Base-by-base conservation (phyloP, 2,113 vertebrate genomes). In the Corydoras sp. region DNA sequence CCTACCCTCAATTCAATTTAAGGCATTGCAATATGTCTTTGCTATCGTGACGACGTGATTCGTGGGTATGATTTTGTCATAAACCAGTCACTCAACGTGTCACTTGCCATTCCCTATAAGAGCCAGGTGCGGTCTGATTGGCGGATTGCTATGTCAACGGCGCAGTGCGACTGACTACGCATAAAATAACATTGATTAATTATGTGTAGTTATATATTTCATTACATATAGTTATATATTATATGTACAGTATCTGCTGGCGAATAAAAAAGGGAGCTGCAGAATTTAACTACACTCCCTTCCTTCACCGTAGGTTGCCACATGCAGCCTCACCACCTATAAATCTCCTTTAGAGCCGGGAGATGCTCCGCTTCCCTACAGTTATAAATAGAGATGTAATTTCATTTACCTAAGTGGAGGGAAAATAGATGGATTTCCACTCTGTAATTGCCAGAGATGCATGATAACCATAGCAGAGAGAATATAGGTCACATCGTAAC, bases 381-480 rank as follows among this genome's bases (percentile, higher is more conserved):
- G 66, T 79, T 81, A 81, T 78, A 80, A 82, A 81, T 74, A 81
- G 64, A 78, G 60, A 78, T 80, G 74, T 77, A 68, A 81, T 82
- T 79, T 68, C 75, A 81, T 81, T 82, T 78, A 79, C 74, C 72
- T 80, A 85, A 84, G 79, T 78, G 72, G 81, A 58, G 60, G 74
- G 68, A 43, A 83, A 85, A 79, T 78, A 13, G 80, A 81, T 83
- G 76, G 64, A 76, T 63, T 72, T 81, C 61, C 68, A 59, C 68
- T 62, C 12, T 15, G 78, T 83, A 84, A 84, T 83, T 84, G 79
- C 80, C 69, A 77, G 60, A 86, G 77, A 85, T 82, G 75, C 79
- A 82, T 63, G 77, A 82, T 79, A 82, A 80, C 71, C 75, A 78
- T 74, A 48, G 32, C 62, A 49, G 71, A 74, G 60, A 71, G 75